phyloP scores from a whole-genome alignment of 2,888 invertebrate genomes.

The Apantesis nais region DNA sequence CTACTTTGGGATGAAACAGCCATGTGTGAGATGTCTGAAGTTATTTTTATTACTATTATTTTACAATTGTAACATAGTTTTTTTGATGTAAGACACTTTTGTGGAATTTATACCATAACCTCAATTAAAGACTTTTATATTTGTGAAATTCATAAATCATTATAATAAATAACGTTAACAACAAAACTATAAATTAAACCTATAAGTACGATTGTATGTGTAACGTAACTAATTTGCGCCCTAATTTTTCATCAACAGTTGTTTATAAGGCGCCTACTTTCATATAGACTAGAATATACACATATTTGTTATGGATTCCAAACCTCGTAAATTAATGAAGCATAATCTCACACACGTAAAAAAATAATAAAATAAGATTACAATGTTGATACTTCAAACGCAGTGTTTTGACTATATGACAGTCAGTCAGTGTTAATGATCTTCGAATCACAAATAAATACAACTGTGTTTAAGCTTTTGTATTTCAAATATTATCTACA shows the following conservation, averaged over 20 bases:
- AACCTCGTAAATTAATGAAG: neutral
- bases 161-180: conserved; percentile 22
- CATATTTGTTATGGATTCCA: neutral
- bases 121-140: conserved; percentile 22
- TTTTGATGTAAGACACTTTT: neutral
- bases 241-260: conserved; percentile 19
- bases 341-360: neutral
- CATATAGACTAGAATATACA: neutral
- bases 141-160: conserved; percentile 8
- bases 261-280: neutral
- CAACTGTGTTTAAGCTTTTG: neutral
- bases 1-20: neutral
- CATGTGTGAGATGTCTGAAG: neutral
- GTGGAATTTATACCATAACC: conserved; percentile 17
- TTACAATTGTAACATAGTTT: neutral
- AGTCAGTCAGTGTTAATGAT: neutral
- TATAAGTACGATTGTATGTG: conserved; percentile 14
- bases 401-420: neutral
- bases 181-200: conserved; percentile 17
- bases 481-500: neutral
- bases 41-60: neutral
- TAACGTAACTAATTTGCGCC: conserved; percentile 23
- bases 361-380: neutral
- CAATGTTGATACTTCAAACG: neutral
- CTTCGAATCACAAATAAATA: neutral